phyloP scores from a whole-genome alignment of 2,797 vertebrate species.

The Nyctibius grandis region DNA sequence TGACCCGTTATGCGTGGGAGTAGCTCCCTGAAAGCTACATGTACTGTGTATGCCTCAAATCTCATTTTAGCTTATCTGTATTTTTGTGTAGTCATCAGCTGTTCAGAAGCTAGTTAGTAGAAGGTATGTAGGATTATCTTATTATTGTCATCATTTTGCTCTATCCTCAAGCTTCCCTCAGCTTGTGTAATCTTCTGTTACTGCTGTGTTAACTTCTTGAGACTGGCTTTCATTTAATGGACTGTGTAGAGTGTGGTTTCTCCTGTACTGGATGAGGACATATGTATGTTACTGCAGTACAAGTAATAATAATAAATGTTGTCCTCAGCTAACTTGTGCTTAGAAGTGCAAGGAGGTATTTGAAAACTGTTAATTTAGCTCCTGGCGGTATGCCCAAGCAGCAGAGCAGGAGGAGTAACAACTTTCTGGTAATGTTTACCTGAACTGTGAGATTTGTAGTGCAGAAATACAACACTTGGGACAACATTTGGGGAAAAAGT shows the following conservation, averaged over 20 bases:
- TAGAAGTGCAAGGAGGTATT: neutral
- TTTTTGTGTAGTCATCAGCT: neutral
- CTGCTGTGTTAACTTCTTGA: neutral
- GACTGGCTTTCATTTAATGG: neutral
- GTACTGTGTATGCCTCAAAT: neutral
- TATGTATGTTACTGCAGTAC: neutral
- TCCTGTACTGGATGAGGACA: neutral
- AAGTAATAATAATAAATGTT: neutral
- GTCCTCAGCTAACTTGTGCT: neutral
- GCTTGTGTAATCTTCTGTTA: neutral
- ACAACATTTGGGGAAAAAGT: neutral
- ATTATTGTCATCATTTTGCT: fast-evolving
- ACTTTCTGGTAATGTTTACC: neutral
- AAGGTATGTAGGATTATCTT: neutral
- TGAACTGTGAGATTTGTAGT: neutral
- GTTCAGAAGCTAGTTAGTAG: neutral
- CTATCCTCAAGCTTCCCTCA: neutral
- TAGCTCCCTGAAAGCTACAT: fast-evolving
- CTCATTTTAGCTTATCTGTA: neutral
- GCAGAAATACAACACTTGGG: neutral
- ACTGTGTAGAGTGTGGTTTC: neutral
- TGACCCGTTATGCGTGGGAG: neutral
- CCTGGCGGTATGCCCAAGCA: neutral
- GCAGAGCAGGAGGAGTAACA: neutral
- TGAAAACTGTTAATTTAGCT: neutral